These are phyloP conservation scores for Apogon hyalosoma DNA, from an alignment of 2,797 vertebrate genomes.

Conservation along the genomic window DNA sequence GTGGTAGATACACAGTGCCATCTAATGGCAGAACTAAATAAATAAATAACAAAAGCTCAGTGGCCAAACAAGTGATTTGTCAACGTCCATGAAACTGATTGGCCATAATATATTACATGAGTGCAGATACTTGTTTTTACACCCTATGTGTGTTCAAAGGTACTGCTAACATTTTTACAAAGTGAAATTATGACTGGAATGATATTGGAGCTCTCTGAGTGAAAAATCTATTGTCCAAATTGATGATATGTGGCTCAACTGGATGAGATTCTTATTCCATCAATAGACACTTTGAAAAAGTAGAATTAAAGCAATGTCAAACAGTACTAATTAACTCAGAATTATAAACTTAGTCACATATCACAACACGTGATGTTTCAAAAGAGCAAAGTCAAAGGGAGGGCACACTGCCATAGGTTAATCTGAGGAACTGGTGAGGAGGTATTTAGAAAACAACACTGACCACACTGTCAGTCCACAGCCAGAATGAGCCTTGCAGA, in stretches of 20 bases:
- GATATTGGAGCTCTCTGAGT: too few species aligned
- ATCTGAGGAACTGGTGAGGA: background rate
- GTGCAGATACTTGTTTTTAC: background rate
- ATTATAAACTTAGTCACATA: background rate
- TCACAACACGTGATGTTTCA: background rate
- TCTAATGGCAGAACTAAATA: constrained; percentile 69
- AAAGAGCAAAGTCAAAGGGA: background rate
- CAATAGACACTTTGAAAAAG: too few species aligned
- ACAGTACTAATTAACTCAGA: too few species aligned
- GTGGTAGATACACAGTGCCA: constrained; percentile 68
- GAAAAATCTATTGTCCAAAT: too few species aligned
- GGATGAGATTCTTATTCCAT: too few species aligned
- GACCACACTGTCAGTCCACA: constrained; percentile 39
- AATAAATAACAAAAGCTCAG: background rate
- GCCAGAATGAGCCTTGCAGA: constrained; percentile 45
- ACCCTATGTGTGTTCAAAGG: background rate
- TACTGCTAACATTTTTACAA: too few species aligned
- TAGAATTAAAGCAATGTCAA: too few species aligned
- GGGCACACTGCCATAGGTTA: background rate
- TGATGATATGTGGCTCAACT: too few species aligned
- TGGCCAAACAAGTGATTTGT: background rate
- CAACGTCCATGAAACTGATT: background rate
- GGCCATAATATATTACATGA: background rate
- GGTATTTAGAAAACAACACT: constrained; percentile 33
- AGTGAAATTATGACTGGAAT: background rate